These are phyloP conservation scores for Schizopygopsis pylzovi DNA, from an alignment of 2,797 vertebrate species.

Conservation along the genomic window DNA sequence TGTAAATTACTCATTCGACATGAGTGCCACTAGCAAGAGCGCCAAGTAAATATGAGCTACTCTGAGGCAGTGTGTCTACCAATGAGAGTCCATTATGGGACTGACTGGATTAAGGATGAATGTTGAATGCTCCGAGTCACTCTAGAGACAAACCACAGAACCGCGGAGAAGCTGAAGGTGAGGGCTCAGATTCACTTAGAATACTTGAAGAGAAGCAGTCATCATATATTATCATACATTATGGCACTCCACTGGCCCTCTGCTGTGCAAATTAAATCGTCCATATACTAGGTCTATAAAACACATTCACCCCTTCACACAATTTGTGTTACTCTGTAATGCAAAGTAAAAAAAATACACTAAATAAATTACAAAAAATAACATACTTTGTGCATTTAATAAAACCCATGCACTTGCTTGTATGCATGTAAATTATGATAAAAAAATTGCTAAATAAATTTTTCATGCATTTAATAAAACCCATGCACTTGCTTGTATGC, in stretches of 20 bases:
- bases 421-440: neutral
- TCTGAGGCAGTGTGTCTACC: constrained; percentile 24
- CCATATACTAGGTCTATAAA: neutral
- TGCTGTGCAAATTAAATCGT: constrained; percentile 20
- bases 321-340: neutral
- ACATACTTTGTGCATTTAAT: neutral
- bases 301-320: neutral
- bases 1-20: constrained; percentile 54
- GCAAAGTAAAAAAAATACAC: neutral
- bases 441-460: neutral
- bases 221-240: constrained; percentile 52
- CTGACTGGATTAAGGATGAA: constrained; percentile 45
- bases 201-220: constrained; percentile 42
- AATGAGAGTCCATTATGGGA: constrained; percentile 51
- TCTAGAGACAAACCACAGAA: constrained; percentile 47
- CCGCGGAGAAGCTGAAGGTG: constrained; percentile 25
- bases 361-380: neutral
- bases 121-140: constrained; percentile 44
- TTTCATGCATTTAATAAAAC: neutral
- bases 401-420: neutral
- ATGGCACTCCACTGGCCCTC: neutral
- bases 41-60: constrained; percentile 46
- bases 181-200: constrained; percentile 19
- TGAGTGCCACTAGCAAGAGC: constrained; percentile 45
- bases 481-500: neutral